Conservation (phyloP, 2,113 vertebrate genomes). For the Pluvianellus socialis region DNA sequence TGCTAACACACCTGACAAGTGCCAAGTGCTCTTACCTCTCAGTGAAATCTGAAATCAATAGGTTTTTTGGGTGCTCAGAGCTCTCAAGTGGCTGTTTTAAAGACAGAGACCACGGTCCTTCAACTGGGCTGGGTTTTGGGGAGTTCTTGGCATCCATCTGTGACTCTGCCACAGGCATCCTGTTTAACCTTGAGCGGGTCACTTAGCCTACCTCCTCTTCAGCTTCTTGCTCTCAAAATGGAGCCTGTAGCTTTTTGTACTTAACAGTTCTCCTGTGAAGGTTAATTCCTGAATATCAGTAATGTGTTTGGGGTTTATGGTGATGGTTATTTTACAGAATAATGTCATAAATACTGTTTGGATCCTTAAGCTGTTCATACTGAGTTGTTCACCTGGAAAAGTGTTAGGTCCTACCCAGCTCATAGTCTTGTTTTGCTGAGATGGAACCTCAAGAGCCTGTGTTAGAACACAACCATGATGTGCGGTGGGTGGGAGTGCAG, state of each 20-base stretch:
- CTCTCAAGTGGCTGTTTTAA: background rate
- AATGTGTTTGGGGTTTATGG: background rate
- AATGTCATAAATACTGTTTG: background rate
- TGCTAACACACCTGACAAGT: constrained; percentile 8
- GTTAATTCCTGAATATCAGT: background rate
- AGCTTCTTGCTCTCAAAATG: background rate
- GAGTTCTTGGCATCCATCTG: background rate
- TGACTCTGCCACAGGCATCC: background rate
- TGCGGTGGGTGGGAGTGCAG: background rate
- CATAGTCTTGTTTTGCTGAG: background rate
- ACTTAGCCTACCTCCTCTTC: background rate
- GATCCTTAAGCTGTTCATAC: background rate
- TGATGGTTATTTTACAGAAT: background rate
- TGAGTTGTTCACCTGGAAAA: background rate
- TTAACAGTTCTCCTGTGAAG: background rate
- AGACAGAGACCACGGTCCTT: background rate
- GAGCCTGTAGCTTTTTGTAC: background rate
- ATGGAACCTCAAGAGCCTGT: background rate
- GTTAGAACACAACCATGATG: background rate
- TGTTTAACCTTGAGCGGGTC: background rate
- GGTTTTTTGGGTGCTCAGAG: background rate
- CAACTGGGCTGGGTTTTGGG: background rate
- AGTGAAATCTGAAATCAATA: background rate
- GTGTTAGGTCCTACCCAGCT: background rate
- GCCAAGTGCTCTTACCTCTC: background rate